Percentiles rank a stretch among this genome's conserved stretches.
phyloP scores from a whole-genome alignment of 2,797 vertebrate species.

The Pangasius krempfi region DNA sequence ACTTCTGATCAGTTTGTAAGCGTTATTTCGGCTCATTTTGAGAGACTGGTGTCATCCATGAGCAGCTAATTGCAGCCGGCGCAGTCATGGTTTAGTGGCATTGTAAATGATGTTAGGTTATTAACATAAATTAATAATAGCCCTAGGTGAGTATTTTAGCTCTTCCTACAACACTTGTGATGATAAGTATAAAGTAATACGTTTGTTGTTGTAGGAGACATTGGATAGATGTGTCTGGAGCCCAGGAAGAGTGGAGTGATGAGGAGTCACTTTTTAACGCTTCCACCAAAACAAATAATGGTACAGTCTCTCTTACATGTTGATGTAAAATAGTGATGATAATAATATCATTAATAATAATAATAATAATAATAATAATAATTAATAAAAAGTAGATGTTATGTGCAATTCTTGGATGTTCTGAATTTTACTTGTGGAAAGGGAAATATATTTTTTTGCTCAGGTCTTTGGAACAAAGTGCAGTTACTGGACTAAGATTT shows the following conservation, averaged over 20 bases:
- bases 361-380: no score
- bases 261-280: slow-evolving; percentile 62
- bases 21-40: neutral
- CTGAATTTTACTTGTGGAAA: neutral
- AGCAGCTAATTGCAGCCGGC: neutral
- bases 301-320: neutral
- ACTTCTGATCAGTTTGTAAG: no score
- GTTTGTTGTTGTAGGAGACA: slow-evolving; percentile 57
- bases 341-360: no score
- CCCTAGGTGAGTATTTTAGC: neutral
- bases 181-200: neutral
- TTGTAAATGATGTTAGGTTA: neutral
- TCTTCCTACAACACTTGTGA: neutral
- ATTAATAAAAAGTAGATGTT: neutral
- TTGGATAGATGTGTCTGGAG: slow-evolving; percentile 59
- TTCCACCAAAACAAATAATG: neutral
- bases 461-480: neutral
- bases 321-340: no score
- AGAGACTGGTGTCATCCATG: neutral
- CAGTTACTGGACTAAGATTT: neutral
- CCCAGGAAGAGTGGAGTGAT: slow-evolving; percentile 70
- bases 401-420: neutral
- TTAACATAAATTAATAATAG: neutral
- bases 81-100: neutral
- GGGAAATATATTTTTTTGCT: neutral